Evolutionary conservation across 2,113 vertebrate genomes (phyloP).

Genomic region (Equus quagga): DNA sequence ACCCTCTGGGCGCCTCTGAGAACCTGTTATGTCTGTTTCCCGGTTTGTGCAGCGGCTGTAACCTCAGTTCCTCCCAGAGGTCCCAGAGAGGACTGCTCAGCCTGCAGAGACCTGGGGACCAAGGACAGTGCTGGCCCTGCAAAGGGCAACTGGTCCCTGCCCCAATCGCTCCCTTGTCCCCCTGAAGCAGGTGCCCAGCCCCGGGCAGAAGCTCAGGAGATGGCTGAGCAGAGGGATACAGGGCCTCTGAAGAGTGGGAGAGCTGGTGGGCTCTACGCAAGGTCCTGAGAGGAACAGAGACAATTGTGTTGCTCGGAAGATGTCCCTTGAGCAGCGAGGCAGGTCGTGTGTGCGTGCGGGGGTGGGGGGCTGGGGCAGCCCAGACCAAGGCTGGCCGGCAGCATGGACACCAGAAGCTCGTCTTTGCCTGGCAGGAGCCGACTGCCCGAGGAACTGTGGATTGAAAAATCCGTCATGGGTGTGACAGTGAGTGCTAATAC

Average conservation of each 20-base stretch:
- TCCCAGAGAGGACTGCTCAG: not conserved
- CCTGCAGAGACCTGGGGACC: not conserved
- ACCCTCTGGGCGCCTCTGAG: not conserved
- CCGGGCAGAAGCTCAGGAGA: not conserved
- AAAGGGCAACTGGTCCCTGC: not conserved
- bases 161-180: not conserved
- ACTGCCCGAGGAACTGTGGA: not conserved
- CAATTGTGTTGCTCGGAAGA: not conserved
- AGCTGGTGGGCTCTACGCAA: not conserved
- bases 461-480: conserved; percentile 42
- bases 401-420: not conserved
- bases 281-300: not conserved
- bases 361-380: not conserved
- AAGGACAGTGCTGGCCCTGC: not conserved
- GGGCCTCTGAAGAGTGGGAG: not conserved
- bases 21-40: not conserved
- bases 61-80: not conserved
- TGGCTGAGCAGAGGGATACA: not conserved
- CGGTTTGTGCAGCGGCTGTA: fast-evolving
- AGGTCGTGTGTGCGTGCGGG: not conserved
- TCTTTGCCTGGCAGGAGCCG: conserved; percentile 47
- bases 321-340: not conserved
- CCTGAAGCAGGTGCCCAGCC: not conserved
- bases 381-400: not conserved
- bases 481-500: conserved; percentile 58